These are phyloP conservation scores for Eurytoma californica DNA, from an alignment of 2,888 invertebrate genomes.

Conservation along the genomic window DNA sequence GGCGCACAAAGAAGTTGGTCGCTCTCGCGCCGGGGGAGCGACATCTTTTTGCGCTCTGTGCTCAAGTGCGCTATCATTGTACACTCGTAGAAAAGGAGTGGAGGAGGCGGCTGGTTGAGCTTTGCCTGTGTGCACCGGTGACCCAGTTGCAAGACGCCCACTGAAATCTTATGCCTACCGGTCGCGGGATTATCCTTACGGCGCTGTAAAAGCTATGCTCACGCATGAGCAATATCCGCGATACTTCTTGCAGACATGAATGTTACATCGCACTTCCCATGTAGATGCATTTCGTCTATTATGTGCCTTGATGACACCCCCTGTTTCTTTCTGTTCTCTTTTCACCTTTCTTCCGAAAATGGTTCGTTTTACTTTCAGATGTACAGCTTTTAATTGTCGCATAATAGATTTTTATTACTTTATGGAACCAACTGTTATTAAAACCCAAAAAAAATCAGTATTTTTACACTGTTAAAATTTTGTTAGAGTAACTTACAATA, in stretches of 20 bases:
- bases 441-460: too few species aligned
- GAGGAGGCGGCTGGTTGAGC: too few species aligned
- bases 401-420: background rate
- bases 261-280: too few species aligned
- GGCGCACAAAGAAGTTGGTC: background rate
- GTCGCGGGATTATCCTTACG: conserved; percentile 33
- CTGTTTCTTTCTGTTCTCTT: background rate
- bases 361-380: too few species aligned
- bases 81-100: background rate
- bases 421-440: background rate
- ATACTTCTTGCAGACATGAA: background rate
- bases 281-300: too few species aligned
- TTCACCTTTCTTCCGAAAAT: background rate
- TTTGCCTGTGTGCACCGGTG: conserved; percentile 4
- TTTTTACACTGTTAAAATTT: too few species aligned
- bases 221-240: background rate
- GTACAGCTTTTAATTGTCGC: too few species aligned
- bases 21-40: background rate
- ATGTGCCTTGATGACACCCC: background rate
- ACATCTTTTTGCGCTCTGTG: conserved; percentile 9
- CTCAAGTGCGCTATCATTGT: conserved; percentile 45
- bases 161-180: conserved; percentile 35
- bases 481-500: too few species aligned
- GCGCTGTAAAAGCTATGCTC: background rate
- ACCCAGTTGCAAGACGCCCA: conserved; percentile 26